phyloP scores from a whole-genome alignment of 1,140 invertebrate genomes.

The Venustaconcha ellipsiformis region DNA sequence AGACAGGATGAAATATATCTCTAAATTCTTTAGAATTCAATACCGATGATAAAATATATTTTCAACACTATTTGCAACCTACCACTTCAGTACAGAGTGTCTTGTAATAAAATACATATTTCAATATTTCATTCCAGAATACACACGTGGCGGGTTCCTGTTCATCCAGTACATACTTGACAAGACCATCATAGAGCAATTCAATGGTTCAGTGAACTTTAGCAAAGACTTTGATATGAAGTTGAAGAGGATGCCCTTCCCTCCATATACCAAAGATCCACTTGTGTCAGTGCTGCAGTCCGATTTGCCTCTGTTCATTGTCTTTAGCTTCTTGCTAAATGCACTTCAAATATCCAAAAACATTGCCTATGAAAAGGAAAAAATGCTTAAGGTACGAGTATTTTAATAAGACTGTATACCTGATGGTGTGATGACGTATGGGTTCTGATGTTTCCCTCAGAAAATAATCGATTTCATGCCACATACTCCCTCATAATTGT shows the following conservation, averaged over 20 bases:
- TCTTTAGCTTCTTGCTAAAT: slow-evolving; percentile 78
- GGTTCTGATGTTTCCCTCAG: too few species aligned
- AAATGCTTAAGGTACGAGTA: slow-evolving; percentile 60
- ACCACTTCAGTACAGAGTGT: too few species aligned
- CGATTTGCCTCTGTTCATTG: slow-evolving; percentile 68
- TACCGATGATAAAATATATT: too few species aligned
- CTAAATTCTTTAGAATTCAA: too few species aligned
- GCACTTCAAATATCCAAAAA: slow-evolving; percentile 58
- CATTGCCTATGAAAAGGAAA: slow-evolving; percentile 66
- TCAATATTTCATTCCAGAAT: slow-evolving; percentile 70
- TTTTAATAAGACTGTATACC: too few species aligned
- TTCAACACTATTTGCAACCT: too few species aligned
- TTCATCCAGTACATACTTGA: slow-evolving; percentile 77
- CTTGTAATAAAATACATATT: too few species aligned
- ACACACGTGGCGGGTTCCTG: slow-evolving; percentile 78
- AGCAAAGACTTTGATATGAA: slow-evolving; percentile 34
- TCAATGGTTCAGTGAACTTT: slow-evolving; percentile 2
- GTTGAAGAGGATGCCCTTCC: slow-evolving; percentile 70
- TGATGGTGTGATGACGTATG: too few species aligned
- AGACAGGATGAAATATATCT: too few species aligned
- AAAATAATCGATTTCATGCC: too few species aligned
- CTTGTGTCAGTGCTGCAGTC: slow-evolving; percentile 38
- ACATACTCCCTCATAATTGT: too few species aligned
- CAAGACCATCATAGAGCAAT: slow-evolving; percentile 71
- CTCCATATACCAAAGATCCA: slow-evolving; percentile 53